A percentile compares a stretch with the other conserved stretches of the same genome.
Conservation (phyloP, 1,140 invertebrate species). For the Calycopis cecrops region DNA sequence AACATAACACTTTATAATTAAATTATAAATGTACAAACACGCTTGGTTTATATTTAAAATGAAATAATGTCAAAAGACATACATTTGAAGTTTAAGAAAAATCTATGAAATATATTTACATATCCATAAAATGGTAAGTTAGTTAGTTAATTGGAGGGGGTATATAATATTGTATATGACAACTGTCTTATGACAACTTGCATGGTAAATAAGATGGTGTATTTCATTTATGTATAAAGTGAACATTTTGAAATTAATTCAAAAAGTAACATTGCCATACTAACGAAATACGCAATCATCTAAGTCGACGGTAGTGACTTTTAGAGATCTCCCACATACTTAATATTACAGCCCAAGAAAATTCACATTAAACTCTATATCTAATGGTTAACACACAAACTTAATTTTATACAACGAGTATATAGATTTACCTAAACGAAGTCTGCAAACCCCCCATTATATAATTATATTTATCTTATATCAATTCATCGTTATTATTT, state of each 20-base stretch:
- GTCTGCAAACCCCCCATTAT: too few relatives aligned
- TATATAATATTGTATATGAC: neutral
- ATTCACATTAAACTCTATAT: too few relatives aligned
- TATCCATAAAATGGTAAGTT: slow-evolving; percentile 9
- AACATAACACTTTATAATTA: neutral
- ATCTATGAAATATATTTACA: slow-evolving; percentile 7
- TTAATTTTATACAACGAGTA: too few relatives aligned
- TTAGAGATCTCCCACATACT: neutral
- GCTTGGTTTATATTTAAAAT: neutral
- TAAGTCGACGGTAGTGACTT: neutral
- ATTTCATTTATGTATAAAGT: too few relatives aligned
- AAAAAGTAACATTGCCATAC: slow-evolving; percentile 8
- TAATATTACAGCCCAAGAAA: too few relatives aligned
- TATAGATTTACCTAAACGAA: too few relatives aligned
- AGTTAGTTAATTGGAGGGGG: neutral
- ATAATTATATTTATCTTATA: too few relatives aligned
- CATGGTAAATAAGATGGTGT: neutral
- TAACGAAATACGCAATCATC: slow-evolving; percentile 10
- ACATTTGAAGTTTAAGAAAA: neutral
- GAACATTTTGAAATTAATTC: too few relatives aligned
- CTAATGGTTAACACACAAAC: too few relatives aligned
- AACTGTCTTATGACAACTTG: slow-evolving; percentile 5
- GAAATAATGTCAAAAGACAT: neutral
- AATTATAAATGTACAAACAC: too few relatives aligned
- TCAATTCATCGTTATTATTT: too few relatives aligned